A percentile compares a stretch with the other conserved stretches of the same genome.
phyloP scores from a whole-genome alignment of 2,797 vertebrate species.

The Macropus fuliginosus region DNA sequence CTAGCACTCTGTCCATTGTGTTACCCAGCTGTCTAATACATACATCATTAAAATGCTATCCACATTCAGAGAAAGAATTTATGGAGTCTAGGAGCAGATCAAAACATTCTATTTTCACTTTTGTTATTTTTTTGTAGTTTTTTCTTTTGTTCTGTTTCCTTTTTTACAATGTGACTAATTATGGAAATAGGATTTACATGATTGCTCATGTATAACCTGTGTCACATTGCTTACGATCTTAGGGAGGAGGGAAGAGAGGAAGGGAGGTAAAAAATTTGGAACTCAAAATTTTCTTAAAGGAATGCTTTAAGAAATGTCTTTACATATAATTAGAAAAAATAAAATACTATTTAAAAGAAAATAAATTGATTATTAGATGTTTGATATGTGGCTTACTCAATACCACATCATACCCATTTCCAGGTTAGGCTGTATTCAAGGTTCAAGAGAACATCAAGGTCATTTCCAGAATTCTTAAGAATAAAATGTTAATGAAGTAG shows the following conservation, averaged over 20 bases:
- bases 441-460: background rate
- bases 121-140: too few species aligned
- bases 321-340: background rate
- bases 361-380: background rate
- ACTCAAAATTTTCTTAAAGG: background rate
- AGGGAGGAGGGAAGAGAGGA: background rate
- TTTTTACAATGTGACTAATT: too few species aligned
- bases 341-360: background rate
- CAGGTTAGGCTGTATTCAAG: background rate
- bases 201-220: background rate
- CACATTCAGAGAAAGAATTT: background rate
- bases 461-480: background rate
- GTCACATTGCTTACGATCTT: background rate
- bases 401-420: background rate
- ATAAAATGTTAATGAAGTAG: background rate
- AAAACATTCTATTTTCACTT: background rate
- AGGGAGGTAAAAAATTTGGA: background rate
- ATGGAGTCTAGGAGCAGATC: background rate
- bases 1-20: too few species aligned
- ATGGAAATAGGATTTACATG: background rate
- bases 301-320: background rate
- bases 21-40: too few species aligned
- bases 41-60: background rate
- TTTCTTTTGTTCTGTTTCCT: too few species aligned
- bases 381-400: background rate